Evolutionary conservation across 2,797 vertebrate genomes (phyloP).

Genomic region (Serranus cabrilla): DNA sequence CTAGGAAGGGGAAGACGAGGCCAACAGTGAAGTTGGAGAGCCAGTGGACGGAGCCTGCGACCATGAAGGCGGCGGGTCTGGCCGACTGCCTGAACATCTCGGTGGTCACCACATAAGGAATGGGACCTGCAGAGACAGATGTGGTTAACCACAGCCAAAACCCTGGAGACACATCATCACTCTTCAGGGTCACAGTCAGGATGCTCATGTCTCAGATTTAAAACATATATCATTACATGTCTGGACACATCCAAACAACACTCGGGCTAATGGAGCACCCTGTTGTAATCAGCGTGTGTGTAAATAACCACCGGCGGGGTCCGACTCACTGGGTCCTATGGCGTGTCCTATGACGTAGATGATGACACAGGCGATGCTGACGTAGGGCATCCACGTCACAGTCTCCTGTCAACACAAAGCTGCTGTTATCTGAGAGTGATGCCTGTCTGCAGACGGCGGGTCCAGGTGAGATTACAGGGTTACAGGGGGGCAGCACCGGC

Average conservation of each 20-base stretch:
- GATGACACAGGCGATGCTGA: constrained; percentile 92
- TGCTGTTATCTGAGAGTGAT: constrained; percentile 16
- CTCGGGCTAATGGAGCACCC: constrained; percentile 64
- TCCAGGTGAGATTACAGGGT: constrained; percentile 45
- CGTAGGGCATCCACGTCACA: constrained; percentile 90
- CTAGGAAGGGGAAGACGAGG: constrained; percentile 92
- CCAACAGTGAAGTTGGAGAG: constrained; percentile 94
- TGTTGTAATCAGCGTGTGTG: constrained; percentile 49
- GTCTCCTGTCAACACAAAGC: constrained; percentile 76
- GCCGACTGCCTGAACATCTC: constrained; percentile 97
- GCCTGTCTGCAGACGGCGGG: not conserved
- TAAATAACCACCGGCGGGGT: constrained; percentile 38
- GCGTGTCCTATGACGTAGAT: constrained; percentile 92
- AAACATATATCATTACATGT: constrained; percentile 66
- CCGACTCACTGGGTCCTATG: constrained; percentile 93
- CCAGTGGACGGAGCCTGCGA: constrained; percentile 95
- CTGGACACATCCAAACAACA: constrained; percentile 73
- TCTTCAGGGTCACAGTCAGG: constrained; percentile 20
- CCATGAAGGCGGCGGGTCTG: constrained; percentile 93
- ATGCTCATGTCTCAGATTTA: constrained; percentile 52
- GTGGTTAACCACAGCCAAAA: constrained; percentile 49
- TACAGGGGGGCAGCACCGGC: not conserved
- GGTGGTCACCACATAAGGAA: constrained; percentile 91
- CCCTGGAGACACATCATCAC: constrained; percentile 45
- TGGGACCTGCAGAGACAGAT: constrained; percentile 86